These are phyloP conservation scores for Torymus aiolomorphi DNA, from an alignment of 2,888 invertebrate genomes.

Conservation along the genomic window DNA sequence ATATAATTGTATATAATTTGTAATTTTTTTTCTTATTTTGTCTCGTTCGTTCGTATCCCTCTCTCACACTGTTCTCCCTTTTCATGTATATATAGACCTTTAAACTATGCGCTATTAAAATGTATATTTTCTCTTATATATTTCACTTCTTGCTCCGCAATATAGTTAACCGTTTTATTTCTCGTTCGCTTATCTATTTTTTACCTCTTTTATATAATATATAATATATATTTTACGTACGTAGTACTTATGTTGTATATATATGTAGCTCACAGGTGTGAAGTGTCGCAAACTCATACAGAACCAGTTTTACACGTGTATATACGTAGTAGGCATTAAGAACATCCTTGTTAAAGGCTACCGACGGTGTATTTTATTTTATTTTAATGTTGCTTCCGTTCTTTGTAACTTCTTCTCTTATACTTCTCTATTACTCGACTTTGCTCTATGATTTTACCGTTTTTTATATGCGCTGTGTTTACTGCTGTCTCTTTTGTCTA, in stretches of 20 bases:
- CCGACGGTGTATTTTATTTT: constrained; percentile 55
- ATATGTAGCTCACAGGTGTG: constrained; percentile 33
- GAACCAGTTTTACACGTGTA: constrained; percentile 46
- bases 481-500: neutral
- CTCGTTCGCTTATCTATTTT: constrained; percentile 24
- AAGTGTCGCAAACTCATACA: constrained; percentile 38
- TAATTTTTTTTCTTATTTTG: constrained; percentile 21
- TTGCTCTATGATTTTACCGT: neutral
- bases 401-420: neutral
- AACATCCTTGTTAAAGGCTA: constrained; percentile 53
- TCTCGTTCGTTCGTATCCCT: constrained; percentile 11
- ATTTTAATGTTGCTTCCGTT: constrained; percentile 41
- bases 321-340: constrained; percentile 59
- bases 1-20: constrained; percentile 55
- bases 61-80: neutral
- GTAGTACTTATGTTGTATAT: constrained; percentile 33
- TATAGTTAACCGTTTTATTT: constrained; percentile 16
- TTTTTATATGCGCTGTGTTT: constrained; percentile 5
- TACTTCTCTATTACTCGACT: constrained; percentile 1
- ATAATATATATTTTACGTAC: constrained; percentile 34
- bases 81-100: constrained; percentile 9
- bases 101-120: constrained; percentile 37
- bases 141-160: neutral
- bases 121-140: constrained; percentile 11
- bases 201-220: constrained; percentile 44